Evolutionary conservation across 2,113 vertebrate species (phyloP).

Genomic region (Panthera tigris): DNA sequence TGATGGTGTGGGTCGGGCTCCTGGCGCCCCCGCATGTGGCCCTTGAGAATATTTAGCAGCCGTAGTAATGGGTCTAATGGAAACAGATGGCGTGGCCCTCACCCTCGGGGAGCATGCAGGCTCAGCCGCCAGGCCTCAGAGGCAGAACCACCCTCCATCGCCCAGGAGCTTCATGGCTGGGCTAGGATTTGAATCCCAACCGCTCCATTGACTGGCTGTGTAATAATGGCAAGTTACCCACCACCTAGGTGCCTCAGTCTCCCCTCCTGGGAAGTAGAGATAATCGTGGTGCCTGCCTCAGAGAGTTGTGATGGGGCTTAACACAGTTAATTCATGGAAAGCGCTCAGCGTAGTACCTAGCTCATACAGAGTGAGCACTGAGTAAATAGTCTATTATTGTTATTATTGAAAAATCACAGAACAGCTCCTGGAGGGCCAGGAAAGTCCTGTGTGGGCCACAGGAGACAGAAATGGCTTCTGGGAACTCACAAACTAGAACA

Average conservation of each 20-base stretch:
- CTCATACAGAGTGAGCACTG: background rate
- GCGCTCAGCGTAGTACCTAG: background rate
- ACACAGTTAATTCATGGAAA: background rate
- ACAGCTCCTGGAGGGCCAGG: background rate
- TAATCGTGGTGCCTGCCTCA: background rate
- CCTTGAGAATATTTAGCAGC: background rate
- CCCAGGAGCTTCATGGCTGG: background rate
- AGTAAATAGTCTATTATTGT: background rate
- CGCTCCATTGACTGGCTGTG: background rate
- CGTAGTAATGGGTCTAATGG: background rate
- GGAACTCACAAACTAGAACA: background rate
- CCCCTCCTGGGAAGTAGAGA: background rate
- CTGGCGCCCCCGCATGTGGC: background rate
- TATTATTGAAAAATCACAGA: background rate
- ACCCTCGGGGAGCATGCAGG: background rate
- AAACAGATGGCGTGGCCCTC: background rate
- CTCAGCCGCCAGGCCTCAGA: background rate
- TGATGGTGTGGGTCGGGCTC: accelerated
- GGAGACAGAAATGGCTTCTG: background rate
- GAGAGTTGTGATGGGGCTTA: background rate
- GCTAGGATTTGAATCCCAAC: background rate
- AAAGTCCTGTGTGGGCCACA: background rate
- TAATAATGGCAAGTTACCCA: background rate
- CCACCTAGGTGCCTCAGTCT: background rate
- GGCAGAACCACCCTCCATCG: background rate